Evolutionary conservation across 2,797 vertebrate species (phyloP).

Genomic region (Parauchenoglanis ngamensis): DNA sequence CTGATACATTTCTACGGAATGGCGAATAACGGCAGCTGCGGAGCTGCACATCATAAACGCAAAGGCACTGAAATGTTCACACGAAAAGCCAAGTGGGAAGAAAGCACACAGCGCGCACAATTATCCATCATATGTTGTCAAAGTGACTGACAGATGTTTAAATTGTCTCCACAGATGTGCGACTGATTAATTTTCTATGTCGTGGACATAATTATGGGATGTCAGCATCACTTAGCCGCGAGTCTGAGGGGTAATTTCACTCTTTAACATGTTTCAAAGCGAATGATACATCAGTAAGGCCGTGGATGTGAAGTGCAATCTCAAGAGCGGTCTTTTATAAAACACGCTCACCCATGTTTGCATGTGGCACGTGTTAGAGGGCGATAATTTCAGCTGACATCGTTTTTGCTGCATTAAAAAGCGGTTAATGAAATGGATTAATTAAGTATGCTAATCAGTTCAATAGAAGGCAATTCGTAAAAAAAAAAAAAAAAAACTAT

Average conservation of each 20-base stretch:
- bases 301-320: conserved; percentile 40
- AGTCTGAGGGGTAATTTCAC: conserved; percentile 76
- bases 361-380: neutral
- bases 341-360: conserved; percentile 64
- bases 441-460: conserved; percentile 79
- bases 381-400: conserved; percentile 72
- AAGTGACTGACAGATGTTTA: conserved; percentile 63
- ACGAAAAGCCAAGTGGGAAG: conserved; percentile 35
- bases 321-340: conserved; percentile 50
- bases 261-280: conserved; percentile 71
- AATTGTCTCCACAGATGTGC: conserved; percentile 60
- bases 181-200: conserved; percentile 60
- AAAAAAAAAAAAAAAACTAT: conserved; percentile 55
- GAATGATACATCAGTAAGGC: conserved; percentile 63
- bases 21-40: conserved; percentile 37
- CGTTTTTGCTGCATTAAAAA: conserved; percentile 61
- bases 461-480: conserved; percentile 68
- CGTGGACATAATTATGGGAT: conserved; percentile 73
- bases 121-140: conserved; percentile 57
- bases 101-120: conserved; percentile 34
- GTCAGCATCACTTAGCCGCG: conserved; percentile 75
- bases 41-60: conserved; percentile 32
- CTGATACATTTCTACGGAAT: conserved; percentile 27
- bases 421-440: conserved; percentile 75
- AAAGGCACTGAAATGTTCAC: conserved; percentile 39